Evolutionary conservation across 1,140 invertebrate genomes (phyloP).

Genomic region (Zelostemma sp.): DNA sequence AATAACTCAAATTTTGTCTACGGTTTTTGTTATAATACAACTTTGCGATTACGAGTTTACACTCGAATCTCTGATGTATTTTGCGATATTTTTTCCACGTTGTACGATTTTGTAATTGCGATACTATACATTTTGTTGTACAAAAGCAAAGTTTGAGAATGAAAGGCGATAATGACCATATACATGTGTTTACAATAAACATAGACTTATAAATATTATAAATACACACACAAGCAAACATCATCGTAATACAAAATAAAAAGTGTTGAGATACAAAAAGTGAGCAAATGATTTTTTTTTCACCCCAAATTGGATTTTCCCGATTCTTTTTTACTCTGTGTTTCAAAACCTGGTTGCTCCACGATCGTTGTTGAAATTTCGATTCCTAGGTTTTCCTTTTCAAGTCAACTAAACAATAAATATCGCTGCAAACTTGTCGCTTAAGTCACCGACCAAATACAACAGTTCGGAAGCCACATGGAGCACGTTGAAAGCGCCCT

Average conservation of each 20-base stretch:
- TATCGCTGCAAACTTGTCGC: slow-evolving; percentile 1
- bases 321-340: slow-evolving; percentile 3
- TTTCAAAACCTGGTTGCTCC: not conserved
- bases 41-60: too few species aligned
- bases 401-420: not conserved
- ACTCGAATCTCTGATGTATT: slow-evolving; percentile 7
- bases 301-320: too few species aligned
- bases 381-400: too few species aligned
- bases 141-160: slow-evolving; percentile 26
- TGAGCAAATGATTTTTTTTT: too few species aligned
- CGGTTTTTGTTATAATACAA: too few species aligned
- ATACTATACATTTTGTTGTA: too few species aligned
- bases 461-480: not conserved
- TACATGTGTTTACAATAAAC: slow-evolving; percentile 65
- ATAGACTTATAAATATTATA: slow-evolving; percentile 58
- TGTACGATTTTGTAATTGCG: too few species aligned
- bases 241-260: slow-evolving; percentile 64
- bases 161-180: slow-evolving; percentile 59
- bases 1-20: too few species aligned
- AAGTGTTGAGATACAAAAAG: slow-evolving; percentile 64
- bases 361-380: too few species aligned
- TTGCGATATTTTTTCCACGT: slow-evolving; percentile 8
- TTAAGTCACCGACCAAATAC: not conserved
- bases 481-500: not conserved
- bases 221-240: slow-evolving; percentile 48